Evolutionary conservation across 37 sponge, comb jelly and placozoan species (phyloP).

Genomic region (Corticium candelabrum): DNA sequence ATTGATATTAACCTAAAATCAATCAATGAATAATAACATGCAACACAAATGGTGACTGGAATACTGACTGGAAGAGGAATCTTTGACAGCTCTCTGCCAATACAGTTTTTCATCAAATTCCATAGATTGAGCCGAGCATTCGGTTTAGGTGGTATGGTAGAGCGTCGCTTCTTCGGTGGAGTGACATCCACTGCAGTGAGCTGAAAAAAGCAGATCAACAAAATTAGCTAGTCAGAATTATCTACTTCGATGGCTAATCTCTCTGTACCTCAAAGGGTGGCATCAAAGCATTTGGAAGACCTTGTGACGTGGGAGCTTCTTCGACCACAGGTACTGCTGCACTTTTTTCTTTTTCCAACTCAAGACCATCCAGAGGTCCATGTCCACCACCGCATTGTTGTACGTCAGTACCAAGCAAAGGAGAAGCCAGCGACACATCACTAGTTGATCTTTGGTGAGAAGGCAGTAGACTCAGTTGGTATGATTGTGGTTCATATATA

Average conservation of each 20-base stretch:
- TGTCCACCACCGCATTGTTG: too few species aligned
- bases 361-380: too few species aligned
- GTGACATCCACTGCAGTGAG: background rate
- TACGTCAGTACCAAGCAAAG: too few species aligned
- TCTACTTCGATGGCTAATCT: too few species aligned
- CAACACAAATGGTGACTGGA: background rate
- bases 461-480: background rate
- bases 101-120: constrained; percentile 94
- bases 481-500: constrained; percentile 1
- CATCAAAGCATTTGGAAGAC: too few species aligned
- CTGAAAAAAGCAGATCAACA: background rate
- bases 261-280: too few species aligned
- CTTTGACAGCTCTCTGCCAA: constrained; percentile 91
- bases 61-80: constrained; percentile 90
- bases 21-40: background rate
- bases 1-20: constrained; percentile 83
- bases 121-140: constrained; percentile 69
- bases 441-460: too few species aligned
- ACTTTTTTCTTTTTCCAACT: too few species aligned
- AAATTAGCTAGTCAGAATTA: background rate
- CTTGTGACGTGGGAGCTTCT: too few species aligned
- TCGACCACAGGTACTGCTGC: too few species aligned
- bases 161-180: constrained; percentile 22
- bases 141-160: constrained; percentile 64
- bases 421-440: too few species aligned